A percentile compares a stretch with the other conserved stretches of the same genome.
Conservation (phyloP, 2,797 vertebrate species). For the Artibeus jamaicensis region DNA sequence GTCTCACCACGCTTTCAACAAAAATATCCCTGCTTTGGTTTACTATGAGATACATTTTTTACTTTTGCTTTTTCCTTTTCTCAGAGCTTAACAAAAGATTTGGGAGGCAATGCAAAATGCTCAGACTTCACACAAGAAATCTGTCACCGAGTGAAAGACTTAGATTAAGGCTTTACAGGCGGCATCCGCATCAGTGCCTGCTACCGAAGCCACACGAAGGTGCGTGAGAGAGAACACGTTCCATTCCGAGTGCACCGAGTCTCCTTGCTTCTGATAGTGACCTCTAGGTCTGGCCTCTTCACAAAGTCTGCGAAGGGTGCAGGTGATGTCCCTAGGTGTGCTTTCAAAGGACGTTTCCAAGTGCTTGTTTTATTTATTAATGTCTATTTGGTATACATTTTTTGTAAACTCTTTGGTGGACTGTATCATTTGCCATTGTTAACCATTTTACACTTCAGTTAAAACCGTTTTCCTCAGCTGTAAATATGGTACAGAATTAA, state of each 20-base stretch:
- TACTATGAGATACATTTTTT: neutral
- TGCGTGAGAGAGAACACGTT: constrained; percentile 27
- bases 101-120: constrained; percentile 95
- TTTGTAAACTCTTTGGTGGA: constrained; percentile 68
- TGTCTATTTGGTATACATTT: constrained; percentile 67
- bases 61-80: neutral
- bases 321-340: constrained; percentile 62
- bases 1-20: neutral
- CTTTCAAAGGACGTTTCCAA: constrained; percentile 76
- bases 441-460: constrained; percentile 68
- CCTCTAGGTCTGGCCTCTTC: constrained; percentile 72
- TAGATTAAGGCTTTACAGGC: constrained; percentile 56
- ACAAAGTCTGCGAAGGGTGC: constrained; percentile 63
- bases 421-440: constrained; percentile 65
- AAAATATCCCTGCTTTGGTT: neutral
- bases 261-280: constrained; percentile 64
- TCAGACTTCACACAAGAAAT: constrained; percentile 96
- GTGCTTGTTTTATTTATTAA: constrained; percentile 79
- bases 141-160: constrained; percentile 89
- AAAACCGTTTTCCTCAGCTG: constrained; percentile 61
- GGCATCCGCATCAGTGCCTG: neutral
- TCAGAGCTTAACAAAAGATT: constrained; percentile 93
- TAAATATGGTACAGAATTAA: constrained; percentile 73
- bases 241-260: neutral
- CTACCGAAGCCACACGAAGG: neutral